These are phyloP conservation scores for Cetoscarus ocellatus DNA, from an alignment of 2,797 vertebrate species.

Conservation along the genomic window DNA sequence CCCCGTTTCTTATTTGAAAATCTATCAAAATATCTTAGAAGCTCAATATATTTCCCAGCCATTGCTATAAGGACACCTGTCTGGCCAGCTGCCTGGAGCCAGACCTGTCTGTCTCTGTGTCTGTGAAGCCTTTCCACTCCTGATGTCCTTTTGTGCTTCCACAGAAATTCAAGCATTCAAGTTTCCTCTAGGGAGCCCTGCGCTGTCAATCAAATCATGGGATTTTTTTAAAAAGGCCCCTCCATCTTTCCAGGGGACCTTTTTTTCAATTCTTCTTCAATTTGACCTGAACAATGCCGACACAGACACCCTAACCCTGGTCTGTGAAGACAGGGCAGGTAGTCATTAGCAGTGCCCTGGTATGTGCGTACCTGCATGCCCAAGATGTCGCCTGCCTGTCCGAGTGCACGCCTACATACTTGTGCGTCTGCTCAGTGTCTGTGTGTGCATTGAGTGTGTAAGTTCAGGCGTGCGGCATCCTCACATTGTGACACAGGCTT, in stretches of 20 bases:
- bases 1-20: too few relatives aligned
- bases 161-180: constrained; percentile 70
- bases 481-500: constrained; percentile 64
- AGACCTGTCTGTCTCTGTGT: constrained; percentile 57
- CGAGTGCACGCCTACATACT: constrained; percentile 26
- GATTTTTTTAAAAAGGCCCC: constrained; percentile 40
- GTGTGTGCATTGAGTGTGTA: constrained; percentile 38
- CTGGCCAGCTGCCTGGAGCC: constrained; percentile 60
- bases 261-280: constrained; percentile 35
- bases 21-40: too few relatives aligned
- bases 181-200: constrained; percentile 62
- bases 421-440: constrained; percentile 38
- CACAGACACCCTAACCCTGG: constrained; percentile 51
- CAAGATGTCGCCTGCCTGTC: constrained; percentile 25
- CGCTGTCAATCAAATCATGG: constrained; percentile 71
- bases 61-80: constrained; percentile 38
- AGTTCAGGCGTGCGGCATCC: constrained; percentile 56
- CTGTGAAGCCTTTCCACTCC: constrained; percentile 51
- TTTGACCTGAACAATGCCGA: constrained; percentile 52
- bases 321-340: constrained; percentile 58
- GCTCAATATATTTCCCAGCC: too few relatives aligned
- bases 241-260: constrained; percentile 34
- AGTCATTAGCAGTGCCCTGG: constrained; percentile 60
- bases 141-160: constrained; percentile 65
- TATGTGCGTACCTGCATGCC: constrained; percentile 57